A percentile compares a stretch with the other conserved stretches of the same genome.
phyloP scores from a whole-genome alignment of 2,113 vertebrate genomes.

The Apteryx mantelli region DNA sequence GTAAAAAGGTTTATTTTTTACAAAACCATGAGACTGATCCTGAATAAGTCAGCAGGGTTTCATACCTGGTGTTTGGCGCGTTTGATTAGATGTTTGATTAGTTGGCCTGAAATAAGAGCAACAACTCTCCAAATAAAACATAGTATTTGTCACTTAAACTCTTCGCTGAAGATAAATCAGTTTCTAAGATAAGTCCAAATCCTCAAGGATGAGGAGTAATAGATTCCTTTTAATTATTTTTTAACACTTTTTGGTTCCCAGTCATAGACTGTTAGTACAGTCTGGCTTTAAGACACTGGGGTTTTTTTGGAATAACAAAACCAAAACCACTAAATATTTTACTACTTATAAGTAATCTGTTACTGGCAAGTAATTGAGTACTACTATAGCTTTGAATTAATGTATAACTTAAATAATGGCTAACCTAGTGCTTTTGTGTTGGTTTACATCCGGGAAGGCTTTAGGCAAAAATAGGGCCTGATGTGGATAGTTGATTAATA shows the following conservation, averaged over 20 bases:
- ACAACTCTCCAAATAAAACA: neutral
- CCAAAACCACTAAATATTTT: constrained; percentile 71
- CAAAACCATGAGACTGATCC: neutral
- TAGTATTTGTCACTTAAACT: neutral
- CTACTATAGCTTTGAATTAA: constrained; percentile 78
- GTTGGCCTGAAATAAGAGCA: neutral
- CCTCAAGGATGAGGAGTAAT: neutral
- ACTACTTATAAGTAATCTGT: constrained; percentile 81
- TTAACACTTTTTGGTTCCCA: constrained; percentile 11
- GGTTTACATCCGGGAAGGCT: constrained; percentile 50
- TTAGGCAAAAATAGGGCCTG: constrained; percentile 41
- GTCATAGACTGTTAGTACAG: constrained; percentile 43
- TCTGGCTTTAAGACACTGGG: constrained; percentile 29
- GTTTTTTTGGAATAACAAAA: constrained; percentile 19
- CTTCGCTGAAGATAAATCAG: neutral
- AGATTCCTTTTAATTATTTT: neutral
- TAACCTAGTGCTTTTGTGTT: neutral
- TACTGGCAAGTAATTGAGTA: constrained; percentile 61
- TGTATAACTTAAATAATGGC: constrained; percentile 77
- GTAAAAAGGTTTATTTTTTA: neutral
- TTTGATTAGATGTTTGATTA: neutral
- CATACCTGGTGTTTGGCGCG: neutral
- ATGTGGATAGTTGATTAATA: neutral
- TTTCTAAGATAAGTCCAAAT: neutral
- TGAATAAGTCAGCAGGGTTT: neutral